Conservation (phyloP, 2,797 vertebrate genomes). For the Tauraco hartlaubi region DNA sequence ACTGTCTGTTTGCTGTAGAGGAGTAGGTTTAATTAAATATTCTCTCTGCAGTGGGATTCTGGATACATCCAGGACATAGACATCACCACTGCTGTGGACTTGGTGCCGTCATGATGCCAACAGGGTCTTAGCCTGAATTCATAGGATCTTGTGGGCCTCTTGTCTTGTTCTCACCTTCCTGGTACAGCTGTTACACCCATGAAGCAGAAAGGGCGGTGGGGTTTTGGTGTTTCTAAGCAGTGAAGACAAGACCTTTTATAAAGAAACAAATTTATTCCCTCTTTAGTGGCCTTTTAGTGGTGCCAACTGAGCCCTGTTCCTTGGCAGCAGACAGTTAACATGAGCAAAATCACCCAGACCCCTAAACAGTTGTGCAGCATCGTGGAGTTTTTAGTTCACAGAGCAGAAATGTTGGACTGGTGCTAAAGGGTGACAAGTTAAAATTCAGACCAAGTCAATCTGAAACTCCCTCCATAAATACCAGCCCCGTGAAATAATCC, state of each 20-base stretch:
- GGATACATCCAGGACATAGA: neutral
- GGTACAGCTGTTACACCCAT: neutral
- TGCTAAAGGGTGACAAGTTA: neutral
- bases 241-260: neutral
- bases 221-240: neutral
- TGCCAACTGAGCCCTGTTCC: neutral
- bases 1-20: neutral
- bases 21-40: neutral
- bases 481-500: slow-evolving; percentile 13
- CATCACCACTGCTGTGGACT: neutral
- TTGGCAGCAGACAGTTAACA: neutral
- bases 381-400: neutral
- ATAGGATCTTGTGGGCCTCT: neutral
- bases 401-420: neutral
- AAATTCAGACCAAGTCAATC: slow-evolving; percentile 39
- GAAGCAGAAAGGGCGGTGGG: neutral
- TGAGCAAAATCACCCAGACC: neutral
- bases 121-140: neutral
- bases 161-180: neutral
- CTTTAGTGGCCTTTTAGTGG: neutral
- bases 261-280: neutral
- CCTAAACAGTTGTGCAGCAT: neutral
- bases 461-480: neutral
- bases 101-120: neutral
- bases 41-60: neutral